These are phyloP conservation scores for Pterois miles DNA, from an alignment of 2,797 vertebrate genomes.

Conservation along the genomic window DNA sequence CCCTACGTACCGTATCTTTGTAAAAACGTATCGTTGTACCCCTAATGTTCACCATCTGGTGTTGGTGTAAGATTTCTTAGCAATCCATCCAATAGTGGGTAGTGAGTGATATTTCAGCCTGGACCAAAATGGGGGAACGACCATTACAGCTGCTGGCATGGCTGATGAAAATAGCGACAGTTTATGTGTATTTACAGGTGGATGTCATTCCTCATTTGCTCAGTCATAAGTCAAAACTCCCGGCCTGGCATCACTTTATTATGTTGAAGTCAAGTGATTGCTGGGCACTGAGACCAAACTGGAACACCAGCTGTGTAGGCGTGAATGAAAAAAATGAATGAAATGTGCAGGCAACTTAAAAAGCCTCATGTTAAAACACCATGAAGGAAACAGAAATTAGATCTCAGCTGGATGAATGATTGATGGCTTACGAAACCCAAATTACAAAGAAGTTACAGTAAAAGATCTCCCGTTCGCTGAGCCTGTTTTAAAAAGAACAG, in stretches of 20 bases:
- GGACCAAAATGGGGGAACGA: too few species aligned
- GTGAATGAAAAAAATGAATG: conserved; percentile 5
- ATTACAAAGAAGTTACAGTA: conserved; percentile 14
- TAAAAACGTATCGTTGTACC: too few species aligned
- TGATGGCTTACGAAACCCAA: conserved; percentile 24
- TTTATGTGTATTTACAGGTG: background rate
- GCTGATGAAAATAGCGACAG: too few species aligned
- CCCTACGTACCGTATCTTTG: too few species aligned
- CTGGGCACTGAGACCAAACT: conserved; percentile 1
- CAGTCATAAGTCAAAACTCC: conserved; percentile 24
- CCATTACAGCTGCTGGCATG: too few species aligned
- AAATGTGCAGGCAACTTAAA: background rate
- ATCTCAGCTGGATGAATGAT: conserved; percentile 11
- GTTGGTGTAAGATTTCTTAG: too few species aligned
- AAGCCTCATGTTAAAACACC: conserved; percentile 10
- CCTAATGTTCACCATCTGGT: too few species aligned
- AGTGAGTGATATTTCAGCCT: too few species aligned
- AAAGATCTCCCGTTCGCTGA: background rate
- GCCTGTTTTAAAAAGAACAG: conserved; percentile 11
- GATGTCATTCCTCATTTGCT: background rate
- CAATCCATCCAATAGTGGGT: too few species aligned
- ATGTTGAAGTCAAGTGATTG: conserved; percentile 6
- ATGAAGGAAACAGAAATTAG: conserved; percentile 26
- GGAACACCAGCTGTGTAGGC: conserved; percentile 32
- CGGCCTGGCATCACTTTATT: conserved; percentile 2